These are phyloP conservation scores for Iphiclides podalirius DNA, from an alignment of 2,888 invertebrate species.

Conservation along the genomic window DNA sequence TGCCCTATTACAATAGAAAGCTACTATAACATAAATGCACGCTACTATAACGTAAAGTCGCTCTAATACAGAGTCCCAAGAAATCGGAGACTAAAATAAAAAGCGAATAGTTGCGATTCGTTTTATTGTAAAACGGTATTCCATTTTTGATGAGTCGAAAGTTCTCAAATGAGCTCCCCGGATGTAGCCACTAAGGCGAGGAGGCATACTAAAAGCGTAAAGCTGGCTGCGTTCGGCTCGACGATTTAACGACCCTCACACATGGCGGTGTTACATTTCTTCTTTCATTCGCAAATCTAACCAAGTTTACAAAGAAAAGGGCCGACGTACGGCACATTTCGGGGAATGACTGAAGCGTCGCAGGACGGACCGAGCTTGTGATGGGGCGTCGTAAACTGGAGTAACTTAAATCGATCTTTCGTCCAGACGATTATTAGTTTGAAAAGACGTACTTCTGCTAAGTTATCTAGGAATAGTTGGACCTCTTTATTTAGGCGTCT, in stretches of 20 bases:
- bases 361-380: too few relatives aligned
- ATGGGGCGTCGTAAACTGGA: slow-evolving; percentile 52
- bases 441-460: slow-evolving; percentile 54
- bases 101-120: slow-evolving; percentile 34
- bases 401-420: slow-evolving; percentile 68
- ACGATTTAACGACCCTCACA: slow-evolving; percentile 64
- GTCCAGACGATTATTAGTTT: slow-evolving; percentile 65
- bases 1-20: too few relatives aligned
- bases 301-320: slow-evolving; percentile 51
- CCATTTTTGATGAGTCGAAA: slow-evolving; percentile 61
- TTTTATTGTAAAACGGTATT: slow-evolving; percentile 52
- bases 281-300: slow-evolving; percentile 62
- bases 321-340: slow-evolving; percentile 57
- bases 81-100: too few relatives aligned
- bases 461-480: too few relatives aligned
- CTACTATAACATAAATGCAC: too few relatives aligned
- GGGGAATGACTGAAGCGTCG: slow-evolving; percentile 40
- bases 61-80: too few relatives aligned
- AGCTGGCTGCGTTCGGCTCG: too few relatives aligned
- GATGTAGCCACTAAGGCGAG: slow-evolving; percentile 57
- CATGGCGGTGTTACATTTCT: slow-evolving; percentile 63
- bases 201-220: slow-evolving; percentile 67
- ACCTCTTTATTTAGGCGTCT: too few relatives aligned
- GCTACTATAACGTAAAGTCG: too few relatives aligned
- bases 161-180: slow-evolving; percentile 64